Evolutionary conservation across 1,140 invertebrate genomes (phyloP).

Genomic region (Zaprionus ghesquierei): DNA sequence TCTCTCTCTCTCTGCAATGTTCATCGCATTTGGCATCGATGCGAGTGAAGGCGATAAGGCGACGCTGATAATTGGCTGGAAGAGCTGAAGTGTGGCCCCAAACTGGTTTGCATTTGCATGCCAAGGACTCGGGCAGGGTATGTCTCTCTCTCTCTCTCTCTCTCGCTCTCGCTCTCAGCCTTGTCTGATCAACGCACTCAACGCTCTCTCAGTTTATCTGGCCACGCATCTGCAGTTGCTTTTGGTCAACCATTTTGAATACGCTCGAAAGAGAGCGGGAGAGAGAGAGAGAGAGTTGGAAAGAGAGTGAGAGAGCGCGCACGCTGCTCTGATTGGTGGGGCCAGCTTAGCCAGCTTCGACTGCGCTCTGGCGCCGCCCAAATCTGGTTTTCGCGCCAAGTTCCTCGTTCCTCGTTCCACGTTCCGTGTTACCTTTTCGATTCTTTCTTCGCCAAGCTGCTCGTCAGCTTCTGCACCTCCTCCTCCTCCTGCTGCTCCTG

Average conservation of each 20-base stretch:
- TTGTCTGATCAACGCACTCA: slow-evolving; percentile 9
- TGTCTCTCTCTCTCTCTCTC: neutral
- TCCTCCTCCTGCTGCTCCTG: neutral
- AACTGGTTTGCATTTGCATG: slow-evolving; percentile 35
- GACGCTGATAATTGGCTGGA: slow-evolving; percentile 1
- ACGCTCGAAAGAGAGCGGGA: neutral
- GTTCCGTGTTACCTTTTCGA: slow-evolving; percentile 12
- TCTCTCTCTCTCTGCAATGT: too few species aligned
- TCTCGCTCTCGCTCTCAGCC: neutral
- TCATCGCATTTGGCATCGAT: slow-evolving; percentile 47
- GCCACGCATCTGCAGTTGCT: neutral
- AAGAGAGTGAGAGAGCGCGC: neutral
- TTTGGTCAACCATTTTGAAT: slow-evolving; percentile 37
- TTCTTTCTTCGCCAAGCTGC: slow-evolving; percentile 41
- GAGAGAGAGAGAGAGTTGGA: slow-evolving; percentile 1
- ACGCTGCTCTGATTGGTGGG: slow-evolving; percentile 24
- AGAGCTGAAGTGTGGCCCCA: slow-evolving; percentile 31
- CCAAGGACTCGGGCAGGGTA: slow-evolving; percentile 26
- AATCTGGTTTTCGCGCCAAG: slow-evolving; percentile 20
- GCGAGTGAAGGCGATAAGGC: neutral
- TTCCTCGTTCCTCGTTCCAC: neutral
- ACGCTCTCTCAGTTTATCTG: neutral
- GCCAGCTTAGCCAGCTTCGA: neutral
- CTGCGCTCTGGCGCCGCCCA: slow-evolving; percentile 14
- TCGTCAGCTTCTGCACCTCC: slow-evolving; percentile 5